Conservation (phyloP, 2,113 vertebrate species). For the Podiceps cristatus region DNA sequence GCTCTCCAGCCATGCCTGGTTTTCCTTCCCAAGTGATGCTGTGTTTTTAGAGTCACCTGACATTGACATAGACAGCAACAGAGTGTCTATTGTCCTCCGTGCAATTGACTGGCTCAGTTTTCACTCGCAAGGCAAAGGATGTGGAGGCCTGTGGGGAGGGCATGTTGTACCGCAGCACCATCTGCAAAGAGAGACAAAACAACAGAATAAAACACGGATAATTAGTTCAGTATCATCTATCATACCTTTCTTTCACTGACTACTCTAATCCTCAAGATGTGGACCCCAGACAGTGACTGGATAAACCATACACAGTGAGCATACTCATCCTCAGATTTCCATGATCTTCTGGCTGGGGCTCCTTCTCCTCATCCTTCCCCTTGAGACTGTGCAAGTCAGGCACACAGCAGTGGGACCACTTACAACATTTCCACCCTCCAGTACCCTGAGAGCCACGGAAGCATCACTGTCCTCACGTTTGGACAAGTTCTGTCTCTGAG, state of each 20-base stretch:
- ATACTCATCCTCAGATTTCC: neutral
- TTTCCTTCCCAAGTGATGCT: neutral
- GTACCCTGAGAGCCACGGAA: neutral
- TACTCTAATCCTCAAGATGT: neutral
- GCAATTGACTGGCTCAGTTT: conserved; percentile 28
- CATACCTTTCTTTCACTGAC: neutral
- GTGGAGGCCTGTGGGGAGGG: neutral
- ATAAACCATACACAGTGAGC: neutral
- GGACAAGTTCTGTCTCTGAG: neutral
- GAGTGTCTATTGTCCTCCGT: neutral
- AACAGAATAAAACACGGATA: neutral
- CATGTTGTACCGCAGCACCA: conserved; percentile 52
- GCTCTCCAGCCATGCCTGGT: neutral
- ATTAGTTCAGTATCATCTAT: neutral
- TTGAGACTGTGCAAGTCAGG: neutral
- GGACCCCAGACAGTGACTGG: neutral
- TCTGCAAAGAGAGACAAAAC: neutral
- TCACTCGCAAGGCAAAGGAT: conserved; percentile 40
- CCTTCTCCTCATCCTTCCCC: neutral
- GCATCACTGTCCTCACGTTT: neutral
- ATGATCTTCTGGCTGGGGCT: neutral
- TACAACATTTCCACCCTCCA: neutral
- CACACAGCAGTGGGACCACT: neutral
- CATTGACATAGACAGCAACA: conserved; percentile 12
- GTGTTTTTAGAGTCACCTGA: conserved; percentile 47